Conservation (phyloP, 1,140 invertebrate genomes). For the Formica exsecta region DNA sequence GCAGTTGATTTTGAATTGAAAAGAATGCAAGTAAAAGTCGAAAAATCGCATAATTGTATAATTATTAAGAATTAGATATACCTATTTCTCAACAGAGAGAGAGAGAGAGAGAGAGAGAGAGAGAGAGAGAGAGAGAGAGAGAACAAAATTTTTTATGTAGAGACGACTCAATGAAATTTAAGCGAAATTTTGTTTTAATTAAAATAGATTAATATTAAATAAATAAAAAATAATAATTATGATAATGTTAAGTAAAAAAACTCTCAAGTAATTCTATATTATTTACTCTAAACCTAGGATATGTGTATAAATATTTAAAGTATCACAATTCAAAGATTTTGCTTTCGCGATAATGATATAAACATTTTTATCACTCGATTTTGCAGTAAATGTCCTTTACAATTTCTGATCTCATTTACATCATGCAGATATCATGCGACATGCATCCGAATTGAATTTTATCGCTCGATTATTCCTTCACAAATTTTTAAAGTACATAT, state of each 20-base stretch:
- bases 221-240: neutral
- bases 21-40: neutral
- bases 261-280: neutral
- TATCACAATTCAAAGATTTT: too few species aligned
- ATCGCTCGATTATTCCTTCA: neutral
- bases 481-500: neutral
- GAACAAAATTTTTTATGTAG: too few species aligned
- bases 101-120: too few species aligned
- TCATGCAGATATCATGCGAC: neutral
- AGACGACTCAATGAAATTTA: neutral
- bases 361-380: neutral
- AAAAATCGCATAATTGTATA: neutral
- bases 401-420: conserved; percentile 26
- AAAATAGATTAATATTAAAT: neutral
- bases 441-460: conserved; percentile 7
- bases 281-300: too few species aligned
- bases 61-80: conserved; percentile 1
- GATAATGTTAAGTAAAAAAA: neutral
- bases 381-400: neutral
- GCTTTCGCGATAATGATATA: neutral
- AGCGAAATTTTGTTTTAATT: neutral
- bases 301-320: too few species aligned
- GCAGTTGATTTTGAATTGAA: neutral
- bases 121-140: too few species aligned
- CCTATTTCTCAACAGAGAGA: too few species aligned